phyloP scores from a whole-genome alignment of 2,113 vertebrate species.

The Anseranas semipalmata region DNA sequence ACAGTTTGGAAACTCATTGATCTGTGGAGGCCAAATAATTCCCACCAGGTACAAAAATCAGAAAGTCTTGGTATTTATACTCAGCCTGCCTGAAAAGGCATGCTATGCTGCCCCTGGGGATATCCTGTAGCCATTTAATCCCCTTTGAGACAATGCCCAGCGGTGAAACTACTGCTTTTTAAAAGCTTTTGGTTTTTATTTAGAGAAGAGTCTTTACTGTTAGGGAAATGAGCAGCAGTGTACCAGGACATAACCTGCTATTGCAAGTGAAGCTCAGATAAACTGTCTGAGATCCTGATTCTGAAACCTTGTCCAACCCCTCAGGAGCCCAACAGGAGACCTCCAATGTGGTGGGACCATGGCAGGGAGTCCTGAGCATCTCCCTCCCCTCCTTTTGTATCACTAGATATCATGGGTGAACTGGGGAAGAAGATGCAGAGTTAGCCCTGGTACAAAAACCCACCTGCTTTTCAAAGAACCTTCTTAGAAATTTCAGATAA shows the following conservation, averaged over 20 bases:
- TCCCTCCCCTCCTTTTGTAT: neutral
- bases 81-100: neutral
- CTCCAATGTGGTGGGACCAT: accelerated
- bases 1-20: neutral
- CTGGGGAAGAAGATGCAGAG: neutral
- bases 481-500: neutral
- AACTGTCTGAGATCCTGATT: neutral
- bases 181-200: neutral
- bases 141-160: neutral
- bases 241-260: neutral
- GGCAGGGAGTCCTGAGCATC: neutral
- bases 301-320: neutral
- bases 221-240: neutral
- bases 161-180: neutral
- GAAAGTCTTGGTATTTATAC: neutral
- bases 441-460: neutral
- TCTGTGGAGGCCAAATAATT: neutral
- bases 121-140: neutral
- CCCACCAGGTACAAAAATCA: neutral
- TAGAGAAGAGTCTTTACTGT: neutral
- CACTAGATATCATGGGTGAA: neutral
- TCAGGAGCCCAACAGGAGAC: neutral
- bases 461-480: neutral
- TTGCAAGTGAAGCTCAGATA: neutral
- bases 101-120: neutral